Evolutionary conservation across 2,888 invertebrate genomes (phyloP).

Genomic region (Caenorhabditis angaria): DNA sequence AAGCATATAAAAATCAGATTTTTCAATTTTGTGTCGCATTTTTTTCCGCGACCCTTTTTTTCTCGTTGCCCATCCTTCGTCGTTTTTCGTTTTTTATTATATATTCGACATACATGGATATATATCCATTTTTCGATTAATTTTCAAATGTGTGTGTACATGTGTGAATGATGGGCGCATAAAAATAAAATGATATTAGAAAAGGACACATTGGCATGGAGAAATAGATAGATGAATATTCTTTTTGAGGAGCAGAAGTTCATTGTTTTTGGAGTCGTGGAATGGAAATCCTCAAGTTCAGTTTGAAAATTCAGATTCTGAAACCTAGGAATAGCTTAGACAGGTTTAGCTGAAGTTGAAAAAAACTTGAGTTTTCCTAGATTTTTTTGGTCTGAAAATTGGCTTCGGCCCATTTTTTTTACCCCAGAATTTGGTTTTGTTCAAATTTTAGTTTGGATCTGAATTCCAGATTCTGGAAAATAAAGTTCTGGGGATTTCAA

Average conservation of each 20-base stretch:
- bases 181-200: conserved; percentile 44
- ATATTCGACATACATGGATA: conserved; percentile 2
- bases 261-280: neutral
- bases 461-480: too few relatives aligned
- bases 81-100: conserved; percentile 19
- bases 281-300: too few relatives aligned
- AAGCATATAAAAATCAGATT: conserved; percentile 38
- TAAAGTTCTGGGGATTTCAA: too few relatives aligned
- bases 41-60: conserved; percentile 11
- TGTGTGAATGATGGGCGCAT: conserved; percentile 11
- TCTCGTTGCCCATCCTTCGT: conserved; percentile 24
- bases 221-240: conserved; percentile 23
- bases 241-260: conserved; percentile 6
- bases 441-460: too few relatives aligned
- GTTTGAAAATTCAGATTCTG: neutral
- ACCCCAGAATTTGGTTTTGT: too few relatives aligned
- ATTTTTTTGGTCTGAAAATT: too few relatives aligned
- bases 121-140: conserved; percentile 41
- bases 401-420: too few relatives aligned
- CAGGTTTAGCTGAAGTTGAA: too few relatives aligned
- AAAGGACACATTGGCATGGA: conserved; percentile 9
- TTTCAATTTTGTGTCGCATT: conserved; percentile 33
- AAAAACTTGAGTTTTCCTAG: too few relatives aligned
- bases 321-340: too few relatives aligned
- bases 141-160: conserved; percentile 35